Base-by-base conservation (phyloP, 2,113 vertebrate genomes). In the Condylura cristata region DNA sequence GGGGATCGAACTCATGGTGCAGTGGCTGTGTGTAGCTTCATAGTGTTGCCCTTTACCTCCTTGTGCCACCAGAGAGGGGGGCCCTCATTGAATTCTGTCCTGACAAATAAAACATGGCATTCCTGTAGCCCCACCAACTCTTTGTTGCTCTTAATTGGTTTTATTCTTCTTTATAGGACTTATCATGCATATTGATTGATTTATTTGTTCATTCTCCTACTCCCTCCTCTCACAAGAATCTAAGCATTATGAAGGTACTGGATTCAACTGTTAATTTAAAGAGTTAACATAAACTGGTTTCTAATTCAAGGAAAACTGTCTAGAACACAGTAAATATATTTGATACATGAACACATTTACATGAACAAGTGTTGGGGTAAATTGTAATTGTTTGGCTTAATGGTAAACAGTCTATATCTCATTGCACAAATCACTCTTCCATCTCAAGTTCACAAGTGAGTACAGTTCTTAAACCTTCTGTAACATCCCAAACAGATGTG, bases 311-410 rank as follows among this genome's bases (percentile, higher is more conserved):
- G 18, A 63, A 58, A 1, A 53, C 14, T 72, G 16, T 10, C 76
- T 92, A 60, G 32, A 17, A 76, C 2, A 11, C 37, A 65, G 7
- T 34, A 80, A 53, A 11, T 61, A 46, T 60, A 22, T 48, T 80
- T 86, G 22, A 86, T 78, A 83, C 82, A 91, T 70, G 63, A 90
- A 93, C 70, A 63, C 16, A 46, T 81, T 78, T 63, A 30, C 90
- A 51, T 76, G 37, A 85, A 82, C 3, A 12, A 46, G 30, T 86
- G 22, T 44, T 44, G 6, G 39, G 2, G n/a, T 32, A 60, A 89
- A 75, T 65, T 82, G 70, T 6, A 78, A 3, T 63, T 81, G 32
- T 90, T 81, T 87, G 51, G 37, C 46, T 71, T 85, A 22, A 93
- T 61, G n/a, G 24, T 18, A 91, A 89, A 70, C 61, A n/a, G 20